phyloP scores from a whole-genome alignment of 53 echinoderm and acorn worm genomes.

The Temnopleurus reevesii region DNA sequence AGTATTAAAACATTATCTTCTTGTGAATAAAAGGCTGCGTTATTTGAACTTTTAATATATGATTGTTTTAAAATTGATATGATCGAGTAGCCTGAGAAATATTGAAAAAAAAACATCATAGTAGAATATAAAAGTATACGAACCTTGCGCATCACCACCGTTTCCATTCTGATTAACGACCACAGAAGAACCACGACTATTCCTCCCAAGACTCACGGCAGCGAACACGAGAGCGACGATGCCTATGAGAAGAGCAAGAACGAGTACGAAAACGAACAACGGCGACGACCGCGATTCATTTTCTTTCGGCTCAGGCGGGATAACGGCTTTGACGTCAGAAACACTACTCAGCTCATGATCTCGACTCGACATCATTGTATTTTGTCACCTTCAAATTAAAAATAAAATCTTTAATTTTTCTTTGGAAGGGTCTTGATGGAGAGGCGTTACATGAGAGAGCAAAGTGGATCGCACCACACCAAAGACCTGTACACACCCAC shows the following conservation, averaged over 20 bases:
- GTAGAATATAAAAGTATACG: too few species aligned
- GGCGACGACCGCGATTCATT: neutral
- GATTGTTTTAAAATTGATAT: too few species aligned
- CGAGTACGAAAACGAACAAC: neutral
- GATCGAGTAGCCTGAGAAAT: too few species aligned
- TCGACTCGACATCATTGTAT: neutral
- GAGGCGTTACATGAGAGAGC: too few species aligned
- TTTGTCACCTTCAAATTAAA: neutral
- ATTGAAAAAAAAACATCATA: too few species aligned
- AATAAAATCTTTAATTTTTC: neutral
- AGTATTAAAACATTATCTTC: too few species aligned
- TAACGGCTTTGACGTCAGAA: constrained; percentile 35
- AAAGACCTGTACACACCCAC: neutral
- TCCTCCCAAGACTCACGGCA: constrained; percentile 51
- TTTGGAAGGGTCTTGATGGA: neutral
- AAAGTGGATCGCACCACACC: too few species aligned
- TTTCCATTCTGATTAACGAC: neutral
- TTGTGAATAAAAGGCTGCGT: too few species aligned
- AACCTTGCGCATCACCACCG: neutral
- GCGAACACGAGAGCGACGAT: constrained; percentile 63
- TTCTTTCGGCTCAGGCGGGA: neutral
- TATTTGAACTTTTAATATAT: too few species aligned
- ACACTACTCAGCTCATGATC: constrained; percentile 9
- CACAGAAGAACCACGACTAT: neutral
- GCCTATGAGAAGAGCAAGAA: constrained; percentile 41